A percentile compares a stretch with the other conserved stretches of the same genome.
These are phyloP conservation scores for Drosophila oshimai DNA, from an alignment of 1,140 invertebrate genomes.

Conservation along the genomic window DNA sequence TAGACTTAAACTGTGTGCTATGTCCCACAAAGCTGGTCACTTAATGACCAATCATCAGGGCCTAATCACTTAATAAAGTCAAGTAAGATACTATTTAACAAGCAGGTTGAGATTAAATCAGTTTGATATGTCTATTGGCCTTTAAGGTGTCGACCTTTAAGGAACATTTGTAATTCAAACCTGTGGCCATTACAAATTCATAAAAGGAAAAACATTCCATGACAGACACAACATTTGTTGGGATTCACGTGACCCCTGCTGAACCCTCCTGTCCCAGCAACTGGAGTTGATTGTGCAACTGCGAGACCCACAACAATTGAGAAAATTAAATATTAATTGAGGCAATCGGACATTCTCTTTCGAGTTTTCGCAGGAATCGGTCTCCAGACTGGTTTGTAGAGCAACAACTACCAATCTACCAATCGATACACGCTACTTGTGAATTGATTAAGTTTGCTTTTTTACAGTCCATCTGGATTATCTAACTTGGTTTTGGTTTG, in stretches of 20 bases:
- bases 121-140: not conserved
- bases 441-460: slow-evolving; percentile 25
- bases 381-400: slow-evolving; percentile 21
- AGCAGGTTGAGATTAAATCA: not conserved
- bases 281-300: slow-evolving; percentile 37
- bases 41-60: slow-evolving; percentile 28
- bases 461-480: slow-evolving; percentile 42
- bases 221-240: slow-evolving; percentile 41
- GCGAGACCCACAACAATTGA: slow-evolving; percentile 8
- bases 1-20: slow-evolving; percentile 11
- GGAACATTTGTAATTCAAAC: slow-evolving; percentile 20
- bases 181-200: slow-evolving; percentile 29
- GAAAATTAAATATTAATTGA: slow-evolving; percentile 57
- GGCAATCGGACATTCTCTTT: slow-evolving; percentile 62
- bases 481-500: slow-evolving; percentile 48
- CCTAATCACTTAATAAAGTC: slow-evolving; percentile 56
- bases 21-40: not conserved
- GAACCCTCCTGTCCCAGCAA: not conserved
- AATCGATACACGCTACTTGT: slow-evolving; percentile 11
- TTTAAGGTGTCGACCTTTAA: slow-evolving; percentile 4
- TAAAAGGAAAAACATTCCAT: slow-evolving; percentile 6
- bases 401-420: not conserved
- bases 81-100: not conserved
- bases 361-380: slow-evolving; percentile 21
- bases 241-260: slow-evolving; percentile 35